Evolutionary conservation across 2,797 vertebrate species (phyloP).

Genomic region (Synanceia verrucosa): DNA sequence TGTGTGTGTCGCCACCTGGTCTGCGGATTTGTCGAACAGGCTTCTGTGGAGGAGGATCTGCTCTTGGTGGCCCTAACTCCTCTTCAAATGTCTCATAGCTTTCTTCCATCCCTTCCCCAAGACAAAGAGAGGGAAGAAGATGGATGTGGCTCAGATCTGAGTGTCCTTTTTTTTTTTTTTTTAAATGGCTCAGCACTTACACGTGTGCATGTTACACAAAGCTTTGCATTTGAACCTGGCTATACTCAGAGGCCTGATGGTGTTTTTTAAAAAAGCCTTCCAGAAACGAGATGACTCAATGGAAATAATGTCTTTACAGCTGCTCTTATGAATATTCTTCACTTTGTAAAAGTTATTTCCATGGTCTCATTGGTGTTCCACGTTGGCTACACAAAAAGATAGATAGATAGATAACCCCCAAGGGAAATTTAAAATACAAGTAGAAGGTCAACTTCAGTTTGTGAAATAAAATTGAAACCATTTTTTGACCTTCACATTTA

Average conservation of each 20-base stretch:
- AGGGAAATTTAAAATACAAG: no score
- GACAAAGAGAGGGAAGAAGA: background rate
- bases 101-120: slow-evolving; percentile 72
- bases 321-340: slow-evolving; percentile 8
- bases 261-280: slow-evolving; percentile 21
- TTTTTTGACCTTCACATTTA: slow-evolving; percentile 67
- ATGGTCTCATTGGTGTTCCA: slow-evolving; percentile 10
- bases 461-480: slow-evolving; percentile 24
- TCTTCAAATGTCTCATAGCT: slow-evolving; percentile 84
- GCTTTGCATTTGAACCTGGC: background rate
- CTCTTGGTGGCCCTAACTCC: slow-evolving; percentile 73
- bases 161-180: no score
- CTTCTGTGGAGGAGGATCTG: slow-evolving; percentile 74
- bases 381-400: slow-evolving; percentile 6
- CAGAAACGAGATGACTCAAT: slow-evolving; percentile 5
- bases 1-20: slow-evolving; percentile 70
- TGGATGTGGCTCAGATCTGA: background rate
- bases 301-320: background rate
- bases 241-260: background rate
- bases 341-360: slow-evolving; percentile 1
- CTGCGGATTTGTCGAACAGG: slow-evolving; percentile 70
- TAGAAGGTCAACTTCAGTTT: slow-evolving; percentile 43
- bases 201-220: background rate
- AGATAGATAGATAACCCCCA: no score
- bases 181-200: background rate